phyloP scores from a whole-genome alignment of 2,113 vertebrate species.

The Hydrochoerus hydrochaeris region DNA sequence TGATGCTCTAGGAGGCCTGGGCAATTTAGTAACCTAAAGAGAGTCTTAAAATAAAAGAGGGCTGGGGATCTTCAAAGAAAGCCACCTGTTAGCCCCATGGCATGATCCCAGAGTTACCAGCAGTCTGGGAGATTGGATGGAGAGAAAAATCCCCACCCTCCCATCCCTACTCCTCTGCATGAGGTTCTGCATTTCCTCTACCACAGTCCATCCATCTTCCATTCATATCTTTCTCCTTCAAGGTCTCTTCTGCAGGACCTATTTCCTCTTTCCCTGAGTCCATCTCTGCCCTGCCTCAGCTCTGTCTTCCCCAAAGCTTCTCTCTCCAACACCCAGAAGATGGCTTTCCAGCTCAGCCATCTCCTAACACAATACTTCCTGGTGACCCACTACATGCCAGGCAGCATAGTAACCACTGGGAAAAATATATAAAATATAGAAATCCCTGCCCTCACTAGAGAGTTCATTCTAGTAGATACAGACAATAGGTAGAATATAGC shows the following conservation, averaged over 20 bases:
- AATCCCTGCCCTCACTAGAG: background rate
- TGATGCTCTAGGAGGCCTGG: background rate
- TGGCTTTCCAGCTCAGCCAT: background rate
- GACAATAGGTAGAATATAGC: background rate
- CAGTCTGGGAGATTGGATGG: background rate
- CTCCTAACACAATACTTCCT: background rate
- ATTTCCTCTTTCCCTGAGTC: background rate
- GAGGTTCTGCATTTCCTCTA: background rate
- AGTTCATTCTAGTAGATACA: background rate
- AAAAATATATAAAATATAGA: slow-evolving; percentile 10
- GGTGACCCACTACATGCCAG: background rate
- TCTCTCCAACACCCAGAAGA: background rate
- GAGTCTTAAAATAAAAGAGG: background rate
- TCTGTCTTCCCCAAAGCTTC: background rate
- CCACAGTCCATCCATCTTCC: background rate
- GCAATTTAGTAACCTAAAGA: background rate
- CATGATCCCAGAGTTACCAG: background rate
- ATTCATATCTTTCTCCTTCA: background rate
- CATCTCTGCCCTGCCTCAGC: background rate
- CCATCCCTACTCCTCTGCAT: background rate
- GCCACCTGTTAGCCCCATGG: background rate
- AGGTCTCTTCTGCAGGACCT: background rate
- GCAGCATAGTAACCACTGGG: background rate
- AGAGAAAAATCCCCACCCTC: background rate
- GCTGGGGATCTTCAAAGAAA: background rate